Percentiles rank a stretch among this genome's conserved stretches.
phyloP scores from a whole-genome alignment of 2,113 vertebrate genomes.

The Terrapene triunguis region DNA sequence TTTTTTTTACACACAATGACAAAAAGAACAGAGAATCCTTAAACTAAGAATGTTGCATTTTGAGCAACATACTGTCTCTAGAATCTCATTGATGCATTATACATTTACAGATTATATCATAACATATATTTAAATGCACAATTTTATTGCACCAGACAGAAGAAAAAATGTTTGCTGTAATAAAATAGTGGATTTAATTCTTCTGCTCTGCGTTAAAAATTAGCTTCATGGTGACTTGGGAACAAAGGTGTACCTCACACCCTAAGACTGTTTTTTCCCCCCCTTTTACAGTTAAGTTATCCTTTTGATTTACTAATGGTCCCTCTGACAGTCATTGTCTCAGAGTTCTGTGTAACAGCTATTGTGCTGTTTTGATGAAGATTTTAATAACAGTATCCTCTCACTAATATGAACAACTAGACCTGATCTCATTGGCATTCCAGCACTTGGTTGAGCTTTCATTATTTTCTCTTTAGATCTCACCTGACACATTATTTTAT shows the following conservation, averaged over 20 bases:
- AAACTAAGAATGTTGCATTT: not conserved
- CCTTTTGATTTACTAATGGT: not conserved
- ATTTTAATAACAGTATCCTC: not conserved
- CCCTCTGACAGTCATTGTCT: not conserved
- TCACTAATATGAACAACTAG: not conserved
- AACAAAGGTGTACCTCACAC: not conserved
- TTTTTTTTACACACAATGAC: not conserved
- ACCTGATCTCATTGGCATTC: not conserved
- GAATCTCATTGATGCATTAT: not conserved
- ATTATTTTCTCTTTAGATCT: not conserved
- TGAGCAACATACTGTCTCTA: not conserved
- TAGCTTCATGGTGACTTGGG: not conserved
- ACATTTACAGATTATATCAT: not conserved
- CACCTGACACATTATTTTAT: not conserved
- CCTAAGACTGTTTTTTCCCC: not conserved
- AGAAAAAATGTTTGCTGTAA: not conserved
- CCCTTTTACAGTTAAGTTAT: not conserved
- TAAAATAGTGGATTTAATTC: not conserved
- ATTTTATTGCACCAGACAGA: not conserved
- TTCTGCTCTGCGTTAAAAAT: not conserved
- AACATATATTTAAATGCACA: not conserved
- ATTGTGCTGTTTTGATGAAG: not conserved
- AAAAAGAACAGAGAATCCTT: not conserved
- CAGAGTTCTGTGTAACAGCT: not conserved
- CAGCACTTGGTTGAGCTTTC: not conserved